These are phyloP conservation scores for Leptodactylus fuscus DNA, from an alignment of 2,113 vertebrate species.

Conservation along the genomic window DNA sequence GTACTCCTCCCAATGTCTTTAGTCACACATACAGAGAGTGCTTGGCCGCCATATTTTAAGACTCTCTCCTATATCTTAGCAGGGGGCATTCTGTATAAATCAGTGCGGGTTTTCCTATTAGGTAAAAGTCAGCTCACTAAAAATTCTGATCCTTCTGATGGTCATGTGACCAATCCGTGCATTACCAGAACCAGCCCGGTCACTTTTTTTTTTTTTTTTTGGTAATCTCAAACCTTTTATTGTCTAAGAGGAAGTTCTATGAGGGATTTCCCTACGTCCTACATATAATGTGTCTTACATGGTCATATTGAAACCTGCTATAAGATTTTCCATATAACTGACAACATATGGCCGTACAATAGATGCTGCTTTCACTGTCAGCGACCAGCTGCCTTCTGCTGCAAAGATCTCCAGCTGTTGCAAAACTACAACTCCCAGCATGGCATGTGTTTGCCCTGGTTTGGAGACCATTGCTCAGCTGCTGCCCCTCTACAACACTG, in stretches of 20 bases:
- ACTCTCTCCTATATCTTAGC: too few relatives aligned
- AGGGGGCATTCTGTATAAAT: too few relatives aligned
- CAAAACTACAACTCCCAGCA: neutral
- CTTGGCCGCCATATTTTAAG: neutral
- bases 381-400: neutral
- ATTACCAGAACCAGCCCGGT: too few relatives aligned
- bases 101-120: too few relatives aligned
- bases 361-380: neutral
- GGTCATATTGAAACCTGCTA: too few relatives aligned
- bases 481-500: neutral
- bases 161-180: too few relatives aligned
- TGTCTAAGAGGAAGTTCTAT: neutral
- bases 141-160: too few relatives aligned
- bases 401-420: neutral
- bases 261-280: neutral
- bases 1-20: too few relatives aligned
- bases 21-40: too few relatives aligned
- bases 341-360: constrained; percentile 14
- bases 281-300: neutral
- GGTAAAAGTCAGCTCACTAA: too few relatives aligned
- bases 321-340: neutral
- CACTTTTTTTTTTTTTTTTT: too few relatives aligned
- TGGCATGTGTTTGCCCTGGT: neutral
- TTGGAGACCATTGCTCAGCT: neutral
- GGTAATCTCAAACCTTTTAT: neutral